Percentiles rank a stretch among this genome's conserved stretches.
Evolutionary conservation across 2,113 vertebrate genomes (phyloP).

Genomic region (Oenanthe oenanthe): DNA sequence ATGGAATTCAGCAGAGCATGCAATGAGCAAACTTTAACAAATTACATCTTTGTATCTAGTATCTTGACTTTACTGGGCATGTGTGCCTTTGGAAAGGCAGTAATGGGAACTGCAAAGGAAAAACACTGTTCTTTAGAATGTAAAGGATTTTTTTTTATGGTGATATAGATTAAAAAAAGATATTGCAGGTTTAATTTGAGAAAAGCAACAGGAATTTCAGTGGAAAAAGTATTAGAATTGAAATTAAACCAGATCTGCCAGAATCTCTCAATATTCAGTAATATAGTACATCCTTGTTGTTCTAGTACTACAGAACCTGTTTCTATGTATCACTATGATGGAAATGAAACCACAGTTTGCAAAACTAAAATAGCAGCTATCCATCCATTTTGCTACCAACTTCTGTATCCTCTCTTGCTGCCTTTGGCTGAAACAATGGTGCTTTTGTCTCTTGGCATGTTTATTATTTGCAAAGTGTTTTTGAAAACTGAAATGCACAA

Average conservation of each 20-base stretch:
- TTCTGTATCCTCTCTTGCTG: background rate
- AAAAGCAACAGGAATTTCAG: background rate
- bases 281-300: background rate
- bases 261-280: background rate
- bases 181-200: background rate
- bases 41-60: background rate
- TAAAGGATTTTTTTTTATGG: background rate
- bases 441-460: background rate
- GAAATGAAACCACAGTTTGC: background rate
- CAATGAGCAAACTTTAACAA: background rate
- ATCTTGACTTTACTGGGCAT: background rate
- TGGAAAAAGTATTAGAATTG: background rate
- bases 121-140: background rate
- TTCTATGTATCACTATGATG: background rate
- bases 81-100: background rate
- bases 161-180: background rate
- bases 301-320: background rate
- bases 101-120: background rate
- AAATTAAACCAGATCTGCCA: background rate
- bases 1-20: background rate
- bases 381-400: background rate
- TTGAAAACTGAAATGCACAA: background rate
- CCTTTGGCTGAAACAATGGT: background rate
- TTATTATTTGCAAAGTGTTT: constrained; percentile 34
- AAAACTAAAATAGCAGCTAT: background rate